Evolutionary conservation across 2,113 vertebrate genomes (phyloP).

Genomic region (Cariama cristata): DNA sequence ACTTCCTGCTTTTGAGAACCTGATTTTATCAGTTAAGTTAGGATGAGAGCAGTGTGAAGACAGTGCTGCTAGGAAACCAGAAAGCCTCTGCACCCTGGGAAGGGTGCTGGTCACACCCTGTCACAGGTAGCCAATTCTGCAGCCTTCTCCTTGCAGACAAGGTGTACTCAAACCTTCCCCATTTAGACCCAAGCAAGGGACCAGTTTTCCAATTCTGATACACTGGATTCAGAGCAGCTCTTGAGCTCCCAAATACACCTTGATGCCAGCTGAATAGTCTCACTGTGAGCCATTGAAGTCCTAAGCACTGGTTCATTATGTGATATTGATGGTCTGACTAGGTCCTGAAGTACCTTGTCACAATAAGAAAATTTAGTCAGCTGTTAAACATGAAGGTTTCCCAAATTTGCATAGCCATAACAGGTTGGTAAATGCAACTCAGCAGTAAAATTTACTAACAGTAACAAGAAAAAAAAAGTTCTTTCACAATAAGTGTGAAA

Average conservation of each 20-base stretch:
- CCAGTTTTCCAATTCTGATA: background rate
- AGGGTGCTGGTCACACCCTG: background rate
- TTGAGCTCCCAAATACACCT: background rate
- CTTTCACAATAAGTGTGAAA: background rate
- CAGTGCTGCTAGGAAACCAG: background rate
- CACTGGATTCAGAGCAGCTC: background rate
- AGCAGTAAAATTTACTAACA: background rate
- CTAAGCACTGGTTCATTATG: background rate
- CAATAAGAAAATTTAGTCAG: background rate
- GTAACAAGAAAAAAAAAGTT: background rate
- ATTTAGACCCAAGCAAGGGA: background rate
- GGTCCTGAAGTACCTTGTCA: background rate
- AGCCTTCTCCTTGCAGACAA: background rate
- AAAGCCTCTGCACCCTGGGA: rapidly evolving
- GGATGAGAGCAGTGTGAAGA: rapidly evolving
- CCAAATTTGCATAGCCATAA: background rate
- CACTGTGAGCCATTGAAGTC: background rate
- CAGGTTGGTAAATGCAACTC: background rate
- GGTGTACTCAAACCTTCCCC: background rate
- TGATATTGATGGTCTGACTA: background rate
- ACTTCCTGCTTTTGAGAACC: background rate
- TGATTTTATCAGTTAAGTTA: background rate
- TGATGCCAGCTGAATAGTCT: background rate
- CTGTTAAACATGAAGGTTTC: background rate
- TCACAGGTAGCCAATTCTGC: background rate